Conservation (phyloP, 2,113 vertebrate genomes). For the Xyrauchen texanus region DNA sequence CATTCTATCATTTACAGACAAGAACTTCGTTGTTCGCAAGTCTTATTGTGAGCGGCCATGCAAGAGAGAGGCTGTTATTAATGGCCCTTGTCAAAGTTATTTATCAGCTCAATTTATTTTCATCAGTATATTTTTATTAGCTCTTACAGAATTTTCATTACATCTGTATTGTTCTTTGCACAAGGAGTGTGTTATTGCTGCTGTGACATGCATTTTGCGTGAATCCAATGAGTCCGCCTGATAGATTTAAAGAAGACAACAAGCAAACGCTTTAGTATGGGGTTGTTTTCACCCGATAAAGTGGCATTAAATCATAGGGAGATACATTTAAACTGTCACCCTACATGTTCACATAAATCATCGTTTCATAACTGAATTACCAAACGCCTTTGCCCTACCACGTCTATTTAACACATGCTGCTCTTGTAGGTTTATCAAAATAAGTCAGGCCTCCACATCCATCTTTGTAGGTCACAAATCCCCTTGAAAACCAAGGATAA, state of each 20-base stretch:
- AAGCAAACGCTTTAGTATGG: constrained; percentile 31
- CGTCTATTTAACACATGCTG: constrained; percentile 51
- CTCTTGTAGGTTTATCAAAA: constrained; percentile 53
- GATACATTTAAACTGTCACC: constrained; percentile 49
- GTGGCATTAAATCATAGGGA: constrained; percentile 51
- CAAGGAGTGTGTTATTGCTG: constrained; percentile 49
- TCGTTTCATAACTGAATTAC: constrained; percentile 63
- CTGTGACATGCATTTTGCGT: constrained; percentile 37
- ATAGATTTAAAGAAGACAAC: constrained; percentile 51
- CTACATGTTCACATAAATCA: constrained; percentile 63
- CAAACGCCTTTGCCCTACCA: constrained; percentile 48
- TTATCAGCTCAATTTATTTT: constrained; percentile 63
- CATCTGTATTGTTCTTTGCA: constrained; percentile 44
- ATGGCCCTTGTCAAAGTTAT: constrained; percentile 54
- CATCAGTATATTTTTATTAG: constrained; percentile 60
- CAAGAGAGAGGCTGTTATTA: constrained; percentile 51
- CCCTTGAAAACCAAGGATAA: too few species aligned
- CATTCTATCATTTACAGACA: neutral
- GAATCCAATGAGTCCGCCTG: constrained; percentile 43
- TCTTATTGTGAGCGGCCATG: constrained; percentile 7
- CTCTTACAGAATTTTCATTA: constrained; percentile 55
- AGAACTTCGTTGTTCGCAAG: constrained; percentile 24
- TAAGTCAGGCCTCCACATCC: neutral
- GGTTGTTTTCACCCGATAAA: constrained; percentile 61
- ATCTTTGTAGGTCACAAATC: neutral